Evolutionary conservation across 2,113 vertebrate genomes (phyloP), one percentile per base, ranked within the genome.

Genomic region (Poecile atricapillus): DNA sequence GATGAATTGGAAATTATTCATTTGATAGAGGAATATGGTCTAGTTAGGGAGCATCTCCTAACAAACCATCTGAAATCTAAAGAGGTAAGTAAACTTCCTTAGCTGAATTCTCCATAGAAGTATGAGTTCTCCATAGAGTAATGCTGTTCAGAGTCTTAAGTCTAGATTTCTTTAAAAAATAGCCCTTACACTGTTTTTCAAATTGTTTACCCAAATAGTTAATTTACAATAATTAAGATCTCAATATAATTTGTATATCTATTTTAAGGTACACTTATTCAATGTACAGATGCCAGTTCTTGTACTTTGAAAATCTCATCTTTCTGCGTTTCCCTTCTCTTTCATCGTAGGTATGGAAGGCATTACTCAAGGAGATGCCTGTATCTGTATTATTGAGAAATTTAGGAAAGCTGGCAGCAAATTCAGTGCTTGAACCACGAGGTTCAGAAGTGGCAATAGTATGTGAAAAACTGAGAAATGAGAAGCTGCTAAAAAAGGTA

Each of bases 291-390:
- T 91, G 27, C 37, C 15, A 30, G 13, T 64, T 71, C 33, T 69
- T 69, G 27, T 63, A 20, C 28, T 73, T 82, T 62, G 62, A 16
- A 13, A 55, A 13, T 87, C 15, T 83, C 9, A 7, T 44, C 5
- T 64, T 77, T 64, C 23, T 18, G 17, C n/a, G 41, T 87, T 68
- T 62, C 8, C 3, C 15, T 60, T 87, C 4, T 46, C 7, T 81
- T 50, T 27, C 55, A 5, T 53, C 30, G 17, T 69, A 99, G 99
- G 97, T 99, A 27, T 99, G 99, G 99, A 99, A 97, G 80, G 98
- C 98, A 63, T 97, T 99, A 96, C 92, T 99, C 84, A 99, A 98
- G 95, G 99, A 99, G n/a, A 99, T 99, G 98, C 98, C 99, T 49
- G 79, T 99, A 78, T 97, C 98, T 52, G 97, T 98, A 27, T 64